These are phyloP conservation scores for Epistrophe eligans DNA, from an alignment of 2,888 invertebrate genomes.

Conservation along the genomic window DNA sequence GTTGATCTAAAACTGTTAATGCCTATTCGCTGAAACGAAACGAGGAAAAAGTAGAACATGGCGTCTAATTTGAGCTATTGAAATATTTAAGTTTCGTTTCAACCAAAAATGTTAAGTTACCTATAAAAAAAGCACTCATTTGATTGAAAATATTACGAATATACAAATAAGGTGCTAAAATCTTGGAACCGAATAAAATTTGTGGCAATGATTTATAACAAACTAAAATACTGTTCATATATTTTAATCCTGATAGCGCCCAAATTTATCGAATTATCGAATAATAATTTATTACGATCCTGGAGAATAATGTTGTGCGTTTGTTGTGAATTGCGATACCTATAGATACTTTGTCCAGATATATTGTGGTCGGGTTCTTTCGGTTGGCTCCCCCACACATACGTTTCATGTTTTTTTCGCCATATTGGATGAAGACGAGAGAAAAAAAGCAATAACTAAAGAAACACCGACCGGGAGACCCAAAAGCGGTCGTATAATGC, in stretches of 20 bases:
- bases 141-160: no score
- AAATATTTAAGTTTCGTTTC: no score
- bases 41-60: no score
- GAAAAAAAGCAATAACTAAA: slow-evolving; percentile 30
- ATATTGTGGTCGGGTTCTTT: slow-evolving; percentile 50
- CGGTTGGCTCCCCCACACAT: slow-evolving; percentile 59
- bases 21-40: no score
- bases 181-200: no score
- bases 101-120: no score
- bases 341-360: slow-evolving; percentile 53
- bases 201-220: no score
- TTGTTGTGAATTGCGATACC: slow-evolving; percentile 19
- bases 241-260: slow-evolving; percentile 11
- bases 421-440: slow-evolving; percentile 61
- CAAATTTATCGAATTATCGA: neutral
- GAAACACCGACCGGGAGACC: slow-evolving; percentile 48
- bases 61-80: no score
- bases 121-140: no score
- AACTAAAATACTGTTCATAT: neutral
- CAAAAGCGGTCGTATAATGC: slow-evolving; percentile 55
- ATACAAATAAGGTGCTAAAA: no score
- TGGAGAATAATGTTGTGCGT: slow-evolving; percentile 8
- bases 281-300: slow-evolving; percentile 7
- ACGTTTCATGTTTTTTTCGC: slow-evolving; percentile 56
- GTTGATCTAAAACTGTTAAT: no score